Percentiles rank a stretch among this genome's conserved stretches.
Conservation (phyloP, 2,888 invertebrate species). For the Epistrophe eligans region DNA sequence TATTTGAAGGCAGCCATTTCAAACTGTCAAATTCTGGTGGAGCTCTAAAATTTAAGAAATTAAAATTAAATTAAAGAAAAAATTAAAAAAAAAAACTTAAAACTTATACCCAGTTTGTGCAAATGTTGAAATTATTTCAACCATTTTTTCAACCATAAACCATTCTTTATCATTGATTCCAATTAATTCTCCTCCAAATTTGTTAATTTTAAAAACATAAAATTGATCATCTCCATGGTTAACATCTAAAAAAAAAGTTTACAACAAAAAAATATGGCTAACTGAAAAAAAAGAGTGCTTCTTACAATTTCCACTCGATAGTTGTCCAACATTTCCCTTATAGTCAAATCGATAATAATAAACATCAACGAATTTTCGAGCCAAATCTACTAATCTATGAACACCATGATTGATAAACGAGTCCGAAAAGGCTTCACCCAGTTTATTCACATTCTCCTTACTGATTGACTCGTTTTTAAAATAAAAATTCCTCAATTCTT, state of each 20-base stretch:
- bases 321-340: slow-evolving; percentile 85
- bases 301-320: slow-evolving; percentile 76
- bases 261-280: background rate
- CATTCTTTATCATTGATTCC: slow-evolving; percentile 80
- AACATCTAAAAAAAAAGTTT: slow-evolving; percentile 71
- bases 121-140: slow-evolving; percentile 83
- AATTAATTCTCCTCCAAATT: slow-evolving; percentile 79
- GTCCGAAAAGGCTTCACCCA: slow-evolving; percentile 85
- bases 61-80: background rate
- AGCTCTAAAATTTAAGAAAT: background rate
- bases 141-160: slow-evolving; percentile 82
- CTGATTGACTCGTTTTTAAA: slow-evolving; percentile 60
- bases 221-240: slow-evolving; percentile 79
- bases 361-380: slow-evolving; percentile 85
- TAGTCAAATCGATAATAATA: slow-evolving; percentile 87
- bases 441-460: slow-evolving; percentile 61
- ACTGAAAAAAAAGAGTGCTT: no score
- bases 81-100: background rate
- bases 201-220: slow-evolving; percentile 79
- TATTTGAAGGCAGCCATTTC: slow-evolving; percentile 48
- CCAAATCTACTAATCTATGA: slow-evolving; percentile 86
- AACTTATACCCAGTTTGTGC: slow-evolving; percentile 79
- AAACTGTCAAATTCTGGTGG: slow-evolving; percentile 10
- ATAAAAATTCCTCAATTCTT: slow-evolving; percentile 74
- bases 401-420: slow-evolving; percentile 85